These are phyloP conservation scores for Rhinolophus ferrumequinum DNA, from an alignment of 2,113 vertebrate species.

Conservation along the genomic window DNA sequence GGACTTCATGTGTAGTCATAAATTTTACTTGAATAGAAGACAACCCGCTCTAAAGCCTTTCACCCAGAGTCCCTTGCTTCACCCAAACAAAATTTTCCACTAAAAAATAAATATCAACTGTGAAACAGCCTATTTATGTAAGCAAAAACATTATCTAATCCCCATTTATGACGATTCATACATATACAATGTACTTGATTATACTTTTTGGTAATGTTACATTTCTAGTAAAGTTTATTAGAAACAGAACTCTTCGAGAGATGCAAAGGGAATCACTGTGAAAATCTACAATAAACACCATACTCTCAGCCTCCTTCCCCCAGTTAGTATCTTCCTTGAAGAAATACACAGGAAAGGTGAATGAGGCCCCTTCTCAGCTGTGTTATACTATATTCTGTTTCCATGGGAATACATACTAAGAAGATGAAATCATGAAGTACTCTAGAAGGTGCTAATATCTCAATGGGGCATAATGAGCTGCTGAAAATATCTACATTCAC, in stretches of 20 bases:
- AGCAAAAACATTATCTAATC: slow-evolving; percentile 76
- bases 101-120: slow-evolving; percentile 69
- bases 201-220: slow-evolving; percentile 72
- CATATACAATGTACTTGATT: slow-evolving; percentile 75
- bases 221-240: slow-evolving; percentile 83
- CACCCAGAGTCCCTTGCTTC: slow-evolving; percentile 49
- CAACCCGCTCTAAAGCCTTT: slow-evolving; percentile 57
- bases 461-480: slow-evolving; percentile 73
- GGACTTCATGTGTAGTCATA: background rate
- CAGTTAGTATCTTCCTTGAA: slow-evolving; percentile 70
- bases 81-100: slow-evolving; percentile 63
- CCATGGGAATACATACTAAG: slow-evolving; percentile 66
- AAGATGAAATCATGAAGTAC: slow-evolving; percentile 76
- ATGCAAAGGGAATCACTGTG: slow-evolving; percentile 72
- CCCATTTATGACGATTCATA: slow-evolving; percentile 75
- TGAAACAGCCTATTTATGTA: slow-evolving; percentile 73
- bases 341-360: slow-evolving; percentile 63
- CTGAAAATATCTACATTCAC: slow-evolving; percentile 74
- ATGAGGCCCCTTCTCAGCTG: slow-evolving; percentile 47
- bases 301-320: slow-evolving; percentile 4
- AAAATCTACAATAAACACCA: slow-evolving; percentile 77
- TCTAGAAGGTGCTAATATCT: slow-evolving; percentile 79
- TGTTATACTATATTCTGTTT: slow-evolving; percentile 77
- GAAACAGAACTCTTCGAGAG: slow-evolving; percentile 75
- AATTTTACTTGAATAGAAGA: slow-evolving; percentile 46